Evolutionary conservation across 2,888 invertebrate genomes (phyloP).

Genomic region (Notodonta dromedarius): DNA sequence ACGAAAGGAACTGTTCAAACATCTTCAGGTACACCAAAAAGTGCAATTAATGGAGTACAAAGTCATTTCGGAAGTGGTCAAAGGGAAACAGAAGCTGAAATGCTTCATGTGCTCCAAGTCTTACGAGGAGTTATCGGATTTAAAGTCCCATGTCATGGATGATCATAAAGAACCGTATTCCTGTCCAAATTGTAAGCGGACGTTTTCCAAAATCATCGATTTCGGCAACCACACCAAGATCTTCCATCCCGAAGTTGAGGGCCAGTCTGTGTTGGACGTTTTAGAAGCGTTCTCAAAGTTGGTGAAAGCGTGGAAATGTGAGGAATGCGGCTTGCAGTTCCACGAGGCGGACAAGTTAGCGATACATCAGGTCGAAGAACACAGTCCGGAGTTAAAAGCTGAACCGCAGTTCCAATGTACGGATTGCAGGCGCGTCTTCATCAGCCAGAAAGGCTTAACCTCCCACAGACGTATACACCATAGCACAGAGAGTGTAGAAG

Average conservation of each 20-base stretch:
- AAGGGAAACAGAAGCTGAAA: conserved; percentile 68
- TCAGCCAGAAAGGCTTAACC: conserved; percentile 70
- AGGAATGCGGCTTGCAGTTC: conserved; percentile 74
- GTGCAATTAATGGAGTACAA: conserved; percentile 78
- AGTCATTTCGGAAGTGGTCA: conserved; percentile 72
- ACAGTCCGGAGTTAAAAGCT: conserved; percentile 64
- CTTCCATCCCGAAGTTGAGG: conserved; percentile 68
- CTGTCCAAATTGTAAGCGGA: conserved; percentile 66
- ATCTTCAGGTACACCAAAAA: conserved; percentile 73
- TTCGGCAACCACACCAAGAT: conserved; percentile 72
- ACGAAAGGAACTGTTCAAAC: conserved; percentile 72
- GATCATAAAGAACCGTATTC: conserved; percentile 71
- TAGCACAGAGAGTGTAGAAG: conserved; percentile 54
- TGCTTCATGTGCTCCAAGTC: conserved; percentile 73
- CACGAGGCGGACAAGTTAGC: conserved; percentile 75
- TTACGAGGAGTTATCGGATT: conserved; percentile 62
- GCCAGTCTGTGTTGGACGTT: conserved; percentile 70
- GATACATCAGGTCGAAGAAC: conserved; percentile 69
- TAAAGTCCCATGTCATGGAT: conserved; percentile 73
- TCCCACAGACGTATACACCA: conserved; percentile 74
- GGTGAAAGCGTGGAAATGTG: conserved; percentile 78
- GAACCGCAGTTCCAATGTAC: conserved; percentile 69
- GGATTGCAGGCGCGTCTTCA: conserved; percentile 72
- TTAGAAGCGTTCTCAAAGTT: conserved; percentile 73
- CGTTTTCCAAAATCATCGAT: conserved; percentile 68